Percentiles rank a stretch among this genome's conserved stretches.
These are phyloP conservation scores for Epizoanthus stellaris DNA, from an alignment of 92 coral and sea anemone genomes.

Conservation along the genomic window DNA sequence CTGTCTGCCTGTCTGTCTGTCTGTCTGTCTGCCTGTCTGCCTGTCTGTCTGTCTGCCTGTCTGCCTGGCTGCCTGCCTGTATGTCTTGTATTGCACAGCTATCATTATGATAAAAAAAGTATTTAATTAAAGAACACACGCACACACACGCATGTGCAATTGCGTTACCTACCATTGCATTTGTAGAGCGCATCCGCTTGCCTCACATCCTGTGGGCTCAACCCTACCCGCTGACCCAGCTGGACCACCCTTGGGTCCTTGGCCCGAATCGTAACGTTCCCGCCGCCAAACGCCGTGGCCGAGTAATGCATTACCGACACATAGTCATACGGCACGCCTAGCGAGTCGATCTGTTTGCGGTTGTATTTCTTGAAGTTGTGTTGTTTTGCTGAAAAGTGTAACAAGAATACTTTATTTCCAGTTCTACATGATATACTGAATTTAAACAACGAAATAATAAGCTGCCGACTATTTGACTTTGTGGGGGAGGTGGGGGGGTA, in stretches of 20 bases:
- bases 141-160: no score
- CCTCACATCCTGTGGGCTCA: conserved; percentile 65
- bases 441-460: background rate
- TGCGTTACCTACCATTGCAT: conserved; percentile 60
- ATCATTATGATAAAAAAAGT: no score
- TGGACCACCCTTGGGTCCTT: conserved; percentile 64
- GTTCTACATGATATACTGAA: background rate
- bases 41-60: no score
- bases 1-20: no score
- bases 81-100: no score
- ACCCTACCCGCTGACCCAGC: conserved; percentile 81
- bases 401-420: no score
- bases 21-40: no score
- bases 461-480: no score
- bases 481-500: no score
- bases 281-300: conserved; percentile 74
- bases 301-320: conserved; percentile 90
- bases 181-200: conserved; percentile 79
- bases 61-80: no score
- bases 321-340: conserved; percentile 83
- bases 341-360: conserved; percentile 78
- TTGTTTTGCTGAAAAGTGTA: conserved; percentile 53
- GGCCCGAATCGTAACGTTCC: conserved; percentile 52
- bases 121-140: no score
- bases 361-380: conserved; percentile 92